These are phyloP conservation scores for Yasuhikotakia modesta DNA, from an alignment of 2,797 vertebrate genomes.

Conservation along the genomic window DNA sequence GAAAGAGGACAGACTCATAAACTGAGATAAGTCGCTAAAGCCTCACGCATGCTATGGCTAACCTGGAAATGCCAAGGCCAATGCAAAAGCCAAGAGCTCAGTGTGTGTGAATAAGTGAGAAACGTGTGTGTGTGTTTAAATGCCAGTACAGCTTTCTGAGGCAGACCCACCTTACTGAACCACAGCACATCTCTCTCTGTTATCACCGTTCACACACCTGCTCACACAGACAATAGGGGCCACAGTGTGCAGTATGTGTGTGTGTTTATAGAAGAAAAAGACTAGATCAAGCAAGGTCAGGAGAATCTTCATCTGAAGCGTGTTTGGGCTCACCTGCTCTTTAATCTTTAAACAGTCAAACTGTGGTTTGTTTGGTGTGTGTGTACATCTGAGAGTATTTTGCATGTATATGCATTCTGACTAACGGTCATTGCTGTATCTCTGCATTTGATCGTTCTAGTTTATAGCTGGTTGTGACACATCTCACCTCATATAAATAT, in stretches of 20 bases:
- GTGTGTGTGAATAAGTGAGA: constrained; percentile 9
- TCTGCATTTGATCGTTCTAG: background rate
- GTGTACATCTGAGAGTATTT: background rate
- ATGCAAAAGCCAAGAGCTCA: background rate
- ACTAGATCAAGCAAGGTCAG: constrained; percentile 35
- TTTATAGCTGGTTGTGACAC: background rate
- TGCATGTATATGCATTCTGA: background rate
- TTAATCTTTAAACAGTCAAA: constrained; percentile 33
- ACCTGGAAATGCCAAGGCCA: constrained; percentile 71
- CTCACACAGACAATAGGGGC: constrained; percentile 66
- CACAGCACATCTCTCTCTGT: constrained; percentile 64
- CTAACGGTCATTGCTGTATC: constrained; percentile 1
- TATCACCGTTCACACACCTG: constrained; percentile 78
- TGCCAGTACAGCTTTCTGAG: constrained; percentile 51
- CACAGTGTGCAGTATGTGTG: constrained; percentile 27
- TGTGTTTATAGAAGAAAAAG: constrained; percentile 46
- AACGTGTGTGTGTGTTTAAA: constrained; percentile 33
- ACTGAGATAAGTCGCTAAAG: constrained; percentile 66
- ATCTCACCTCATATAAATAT: background rate
- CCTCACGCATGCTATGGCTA: constrained; percentile 50
- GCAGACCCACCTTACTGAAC: constrained; percentile 67
- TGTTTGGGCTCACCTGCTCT: background rate
- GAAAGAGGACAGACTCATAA: constrained; percentile 37
- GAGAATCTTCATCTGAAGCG: constrained; percentile 14
- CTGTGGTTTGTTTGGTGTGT: constrained; percentile 24